phyloP scores from a whole-genome alignment of 2,888 invertebrate genomes.

The Drosophila kanekoi region DNA sequence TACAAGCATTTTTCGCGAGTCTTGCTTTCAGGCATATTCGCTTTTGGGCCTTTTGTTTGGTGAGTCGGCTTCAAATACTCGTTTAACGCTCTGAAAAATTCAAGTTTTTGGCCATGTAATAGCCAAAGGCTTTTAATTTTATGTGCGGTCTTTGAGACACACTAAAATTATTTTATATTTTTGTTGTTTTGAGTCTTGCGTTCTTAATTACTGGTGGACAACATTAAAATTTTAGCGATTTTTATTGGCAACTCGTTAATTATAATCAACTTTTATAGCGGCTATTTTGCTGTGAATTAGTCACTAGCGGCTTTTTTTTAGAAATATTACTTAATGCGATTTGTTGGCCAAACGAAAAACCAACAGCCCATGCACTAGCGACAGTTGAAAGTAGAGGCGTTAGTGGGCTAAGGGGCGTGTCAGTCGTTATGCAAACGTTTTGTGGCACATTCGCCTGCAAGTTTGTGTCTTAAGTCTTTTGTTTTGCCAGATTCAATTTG shows the following conservation, averaged over 20 bases:
- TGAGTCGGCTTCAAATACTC: conserved; percentile 12
- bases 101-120: conserved; percentile 25
- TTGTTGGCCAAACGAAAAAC: conserved; percentile 7
- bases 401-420: conserved; percentile 34
- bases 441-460: conserved; percentile 18
- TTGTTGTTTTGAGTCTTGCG: background rate
- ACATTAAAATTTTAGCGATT: background rate
- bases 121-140: background rate
- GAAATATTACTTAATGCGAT: conserved; percentile 40
- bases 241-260: background rate
- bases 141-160: background rate
- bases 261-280: background rate
- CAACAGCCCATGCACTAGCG: conserved; percentile 30
- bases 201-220: background rate
- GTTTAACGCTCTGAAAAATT: conserved; percentile 23
- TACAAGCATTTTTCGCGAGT: conserved; percentile 32
- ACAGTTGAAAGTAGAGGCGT: conserved; percentile 50
- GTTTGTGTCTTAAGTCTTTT: conserved; percentile 75
- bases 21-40: conserved; percentile 37
- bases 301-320: conserved; percentile 7
- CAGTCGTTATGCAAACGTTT: conserved; percentile 46
- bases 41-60: conserved; percentile 21
- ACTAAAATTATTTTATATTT: conserved; percentile 3
- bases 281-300: background rate
- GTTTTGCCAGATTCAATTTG: conserved; percentile 28